These are phyloP conservation scores for Sinonovacula constricta DNA, from an alignment of 1,140 invertebrate genomes.

Conservation along the genomic window DNA sequence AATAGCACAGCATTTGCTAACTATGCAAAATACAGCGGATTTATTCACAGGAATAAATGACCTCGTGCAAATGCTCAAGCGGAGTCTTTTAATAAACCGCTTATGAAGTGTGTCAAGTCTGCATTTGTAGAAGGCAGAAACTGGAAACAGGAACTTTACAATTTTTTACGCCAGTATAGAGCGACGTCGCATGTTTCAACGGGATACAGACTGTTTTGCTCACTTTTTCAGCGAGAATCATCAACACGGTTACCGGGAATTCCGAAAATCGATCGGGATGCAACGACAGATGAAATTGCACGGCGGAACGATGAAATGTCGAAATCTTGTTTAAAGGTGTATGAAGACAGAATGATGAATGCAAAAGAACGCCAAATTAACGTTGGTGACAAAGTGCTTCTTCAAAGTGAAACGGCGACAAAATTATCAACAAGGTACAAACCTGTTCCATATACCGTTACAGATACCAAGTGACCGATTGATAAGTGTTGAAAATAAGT, in stretches of 20 bases:
- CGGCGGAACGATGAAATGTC: conserved; percentile 42
- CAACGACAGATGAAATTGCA: no score
- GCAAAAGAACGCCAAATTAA: conserved; percentile 25
- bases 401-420: no score
- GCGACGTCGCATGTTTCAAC: conserved; percentile 42
- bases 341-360: conserved; percentile 22
- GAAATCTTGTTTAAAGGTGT: conserved; percentile 38
- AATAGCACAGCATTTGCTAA: no score
- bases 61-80: no score
- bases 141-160: conserved; percentile 48
- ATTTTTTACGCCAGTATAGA: conserved; percentile 45
- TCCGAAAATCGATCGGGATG: no score
- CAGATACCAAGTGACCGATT: conserved; percentile 9
- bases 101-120: conserved; percentile 38
- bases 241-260: no score
- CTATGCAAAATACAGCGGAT: no score
- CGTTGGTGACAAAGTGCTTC: no score
- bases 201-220: not conserved
- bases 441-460: conserved; percentile 9
- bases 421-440: no score
- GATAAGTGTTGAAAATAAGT: conserved; percentile 22
- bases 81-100: conserved; percentile 48
- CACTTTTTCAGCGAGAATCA: not conserved
- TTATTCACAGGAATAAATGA: no score
- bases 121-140: conserved; percentile 14